Percentiles rank a stretch among this genome's conserved stretches.
Evolutionary conservation across 1,140 invertebrate genomes (phyloP).

Genomic region (Zaprionus ornatus): DNA sequence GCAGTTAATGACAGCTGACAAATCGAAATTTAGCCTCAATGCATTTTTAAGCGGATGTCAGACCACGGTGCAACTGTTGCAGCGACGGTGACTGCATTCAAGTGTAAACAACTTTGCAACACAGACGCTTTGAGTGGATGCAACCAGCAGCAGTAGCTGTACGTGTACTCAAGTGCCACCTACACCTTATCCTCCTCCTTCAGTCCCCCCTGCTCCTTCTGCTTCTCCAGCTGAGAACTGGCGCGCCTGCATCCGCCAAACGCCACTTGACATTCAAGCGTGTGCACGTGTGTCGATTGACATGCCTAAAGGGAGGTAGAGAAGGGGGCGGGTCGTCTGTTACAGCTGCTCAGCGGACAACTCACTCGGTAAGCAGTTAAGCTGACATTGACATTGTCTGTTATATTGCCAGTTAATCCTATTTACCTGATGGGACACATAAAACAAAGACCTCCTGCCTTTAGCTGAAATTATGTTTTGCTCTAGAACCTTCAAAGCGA

Average conservation of each 20-base stretch:
- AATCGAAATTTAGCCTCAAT: conserved; percentile 29
- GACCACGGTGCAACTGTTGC: conserved; percentile 44
- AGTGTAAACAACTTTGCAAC: conserved; percentile 31
- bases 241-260: conserved; percentile 54
- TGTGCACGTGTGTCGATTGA: conserved; percentile 48
- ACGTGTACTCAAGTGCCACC: conserved; percentile 23
- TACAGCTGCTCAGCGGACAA: conserved; percentile 23
- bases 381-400: conserved; percentile 61
- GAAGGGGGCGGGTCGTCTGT: not conserved
- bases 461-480: not conserved
- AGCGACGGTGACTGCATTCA: conserved; percentile 2
- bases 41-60: conserved; percentile 23
- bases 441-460: not conserved
- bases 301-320: not conserved
- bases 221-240: conserved; percentile 11
- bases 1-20: conserved; percentile 35
- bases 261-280: conserved; percentile 70
- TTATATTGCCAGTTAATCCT: conserved; percentile 51
- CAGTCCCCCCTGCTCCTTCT: conserved; percentile 21
- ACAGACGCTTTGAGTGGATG: conserved; percentile 20
- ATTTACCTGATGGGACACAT: conserved; percentile 40
- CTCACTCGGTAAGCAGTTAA: conserved; percentile 38
- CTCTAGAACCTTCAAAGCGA: not conserved
- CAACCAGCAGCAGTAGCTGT: not conserved
- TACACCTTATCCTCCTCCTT: conserved; percentile 20